Evolutionary conservation across 2,797 vertebrate genomes (phyloP), one percentile per base, ranked within the genome.

Genomic region (Lutjanus argentimaculatus): DNA sequence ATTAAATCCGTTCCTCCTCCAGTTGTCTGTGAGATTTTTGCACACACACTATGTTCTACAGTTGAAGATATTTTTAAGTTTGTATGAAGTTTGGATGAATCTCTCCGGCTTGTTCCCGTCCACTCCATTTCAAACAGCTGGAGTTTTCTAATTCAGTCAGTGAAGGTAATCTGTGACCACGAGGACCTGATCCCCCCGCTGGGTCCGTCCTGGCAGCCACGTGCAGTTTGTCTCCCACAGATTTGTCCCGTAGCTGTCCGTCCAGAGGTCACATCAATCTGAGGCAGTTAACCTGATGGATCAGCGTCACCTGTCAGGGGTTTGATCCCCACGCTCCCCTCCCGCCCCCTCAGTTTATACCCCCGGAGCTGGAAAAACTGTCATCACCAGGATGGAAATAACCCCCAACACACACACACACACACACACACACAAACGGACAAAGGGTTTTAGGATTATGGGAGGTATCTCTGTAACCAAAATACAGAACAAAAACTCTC

Each of bases 301-400:
- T 91, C 86, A 85, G 76, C 16, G 67, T 84, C 91, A 92, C 88
- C 91, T 93, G 91, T 91, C 59, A 0, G 45, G 59, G 77, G 58
- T 68, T 81, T 90, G 77, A 85, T 72, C 56, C 72, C 19, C 40
- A 10, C 0, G 0, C 30, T 36, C 30, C 6, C 30, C 2, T 4
- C 4, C 25, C 25, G 4, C 2, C 1, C 13, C 7, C 3, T 36
- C 30, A 25, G 13, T 80, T 76, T 72, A 43, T 49, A 48, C 45
- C 43, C 43, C 42, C n/a, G 0, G 2, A 75, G 76, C 73, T 89
- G 91, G 82, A 91, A 88, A 84, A 68, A 22, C 64, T 67, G 42
- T 1, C 84, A 79, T 85, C 88, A 85, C 51, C 69, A 61, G 72
- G 83, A 80, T 85, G 79, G 66, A 92, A 91, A 93, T 92, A 93